Base-by-base conservation (phyloP, 2,888 invertebrate genomes). In the Gerris lacustris region DNA sequence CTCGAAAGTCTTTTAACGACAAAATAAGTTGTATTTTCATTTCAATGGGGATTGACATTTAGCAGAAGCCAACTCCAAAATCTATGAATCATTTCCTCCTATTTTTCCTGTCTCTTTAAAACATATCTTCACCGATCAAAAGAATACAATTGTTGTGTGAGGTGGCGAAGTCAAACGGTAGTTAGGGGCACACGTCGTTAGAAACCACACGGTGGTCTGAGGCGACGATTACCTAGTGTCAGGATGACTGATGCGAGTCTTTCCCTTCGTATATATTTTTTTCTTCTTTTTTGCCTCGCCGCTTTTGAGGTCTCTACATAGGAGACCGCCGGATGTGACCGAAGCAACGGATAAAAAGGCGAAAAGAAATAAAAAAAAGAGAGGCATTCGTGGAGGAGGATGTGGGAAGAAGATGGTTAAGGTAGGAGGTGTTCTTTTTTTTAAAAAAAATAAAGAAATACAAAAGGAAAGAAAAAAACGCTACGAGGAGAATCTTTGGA, bases 151-250 rank as follows among this genome's bases (percentile, higher is more conserved):
- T 55, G 15, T 55, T 11, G 15, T 55, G 55, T 55, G 55, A 11
- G 55, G 15, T 11, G 55, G 15, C 55, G 55, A 15, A 55, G 55
- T 55, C 55, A 55, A 55, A 55, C 55, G 55, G 55, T 55, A 55
- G 55, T 55, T 55, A 55, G 55, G 15, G 55, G 55, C 55, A 55
- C 55, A 55, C 55, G 55, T 55, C 55, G 55, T 55, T 55, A 55
- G 15, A 15, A 31, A 31, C 31, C 31, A 11, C 55, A 15, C 15
- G 55, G 55, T 55, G 55, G 55, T 55, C 55, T 15, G 9, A 9
- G 55, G 15, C 55, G 15, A 11, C 55, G 11, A 55, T 55, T 55
- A 55, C 15, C 55, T 55, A 9, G 55, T 15, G 55, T 55, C 55
- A 55, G 5, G 55, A 55, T 55, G 55, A 55, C 55, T 55, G 55